Conservation (phyloP, 1,140 invertebrate species). For the Copidosoma floridanum region DNA sequence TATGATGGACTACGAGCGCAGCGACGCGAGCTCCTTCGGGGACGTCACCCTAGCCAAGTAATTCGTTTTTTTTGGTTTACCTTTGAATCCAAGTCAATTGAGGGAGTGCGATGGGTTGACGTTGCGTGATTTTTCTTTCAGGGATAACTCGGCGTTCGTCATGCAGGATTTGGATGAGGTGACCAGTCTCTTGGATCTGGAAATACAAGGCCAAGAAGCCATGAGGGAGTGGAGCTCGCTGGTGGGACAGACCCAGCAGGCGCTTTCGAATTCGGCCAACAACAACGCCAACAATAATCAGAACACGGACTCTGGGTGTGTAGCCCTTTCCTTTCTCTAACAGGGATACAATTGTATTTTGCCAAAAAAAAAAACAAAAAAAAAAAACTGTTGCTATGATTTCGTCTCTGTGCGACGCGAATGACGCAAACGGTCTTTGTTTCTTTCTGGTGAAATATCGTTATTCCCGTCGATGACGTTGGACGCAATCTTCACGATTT, state of each 20-base stretch:
- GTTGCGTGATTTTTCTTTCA: slow-evolving; percentile 32
- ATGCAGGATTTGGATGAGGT: slow-evolving; percentile 57
- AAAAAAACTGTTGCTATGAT: too few species aligned
- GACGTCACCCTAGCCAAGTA: slow-evolving; percentile 51
- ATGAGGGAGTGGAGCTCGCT: slow-evolving; percentile 60
- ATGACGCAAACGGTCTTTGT: too few species aligned
- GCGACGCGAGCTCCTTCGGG: slow-evolving; percentile 66
- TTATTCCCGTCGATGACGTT: too few species aligned
- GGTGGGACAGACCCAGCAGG: slow-evolving; percentile 51
- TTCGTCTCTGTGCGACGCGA: too few species aligned
- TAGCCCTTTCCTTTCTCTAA: slow-evolving; percentile 30
- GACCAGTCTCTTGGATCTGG: slow-evolving; percentile 56
- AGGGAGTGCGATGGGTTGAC: too few species aligned
- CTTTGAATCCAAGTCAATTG: too few species aligned
- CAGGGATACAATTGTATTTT: background rate
- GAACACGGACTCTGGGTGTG: slow-evolving; percentile 50
- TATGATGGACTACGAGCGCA: slow-evolving; percentile 78
- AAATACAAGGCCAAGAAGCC: slow-evolving; percentile 57
- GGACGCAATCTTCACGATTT: too few species aligned
- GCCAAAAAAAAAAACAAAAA: too few species aligned
- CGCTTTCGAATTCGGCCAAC: slow-evolving; percentile 47
- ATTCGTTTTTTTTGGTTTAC: too few species aligned
- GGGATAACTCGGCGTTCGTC: slow-evolving; percentile 53
- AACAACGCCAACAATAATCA: slow-evolving; percentile 51
- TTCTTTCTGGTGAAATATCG: too few species aligned